Percentiles rank a stretch among this genome's conserved stretches.
phyloP scores from a whole-genome alignment of 1,140 invertebrate species.

The Drosophila rhopaloa region DNA sequence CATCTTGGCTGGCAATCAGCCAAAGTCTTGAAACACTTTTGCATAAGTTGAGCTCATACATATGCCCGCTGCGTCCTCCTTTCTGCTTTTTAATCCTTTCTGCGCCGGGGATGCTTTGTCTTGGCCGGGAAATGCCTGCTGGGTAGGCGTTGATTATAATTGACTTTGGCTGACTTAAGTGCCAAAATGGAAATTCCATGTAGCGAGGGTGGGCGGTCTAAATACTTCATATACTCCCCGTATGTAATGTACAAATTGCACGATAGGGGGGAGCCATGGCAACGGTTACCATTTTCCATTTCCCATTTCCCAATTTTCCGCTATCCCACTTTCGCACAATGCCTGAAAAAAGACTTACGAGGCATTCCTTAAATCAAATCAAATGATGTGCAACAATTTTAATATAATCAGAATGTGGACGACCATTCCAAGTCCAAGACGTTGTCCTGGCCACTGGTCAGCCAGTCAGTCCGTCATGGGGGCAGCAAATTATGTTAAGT shows the following conservation, averaged over 20 bases:
- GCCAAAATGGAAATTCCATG: slow-evolving; percentile 78
- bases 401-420: slow-evolving; percentile 56
- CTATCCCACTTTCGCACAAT: slow-evolving; percentile 1
- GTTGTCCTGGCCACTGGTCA: slow-evolving; percentile 73
- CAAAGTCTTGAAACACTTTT: slow-evolving; percentile 73
- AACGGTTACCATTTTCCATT: slow-evolving; percentile 27
- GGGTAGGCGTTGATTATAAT: slow-evolving; percentile 73
- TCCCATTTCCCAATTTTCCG: slow-evolving; percentile 25
- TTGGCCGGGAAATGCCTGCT: slow-evolving; percentile 8
- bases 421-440: not conserved
- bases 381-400: slow-evolving; percentile 74
- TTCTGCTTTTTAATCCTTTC: slow-evolving; percentile 73
- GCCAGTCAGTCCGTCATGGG: slow-evolving; percentile 40
- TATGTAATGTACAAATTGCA: not conserved
- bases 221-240: not conserved
- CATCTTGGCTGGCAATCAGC: slow-evolving; percentile 60
- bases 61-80: slow-evolving; percentile 17
- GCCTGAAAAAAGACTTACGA: slow-evolving; percentile 10
- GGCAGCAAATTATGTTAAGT: slow-evolving; percentile 58
- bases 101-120: slow-evolving; percentile 43
- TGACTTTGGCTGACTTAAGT: slow-evolving; percentile 81
- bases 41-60: slow-evolving; percentile 57
- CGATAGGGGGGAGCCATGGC: slow-evolving; percentile 1
- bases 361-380: slow-evolving; percentile 42
- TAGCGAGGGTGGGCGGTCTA: slow-evolving; percentile 10